These are phyloP conservation scores for Melanotus villosus DNA, from an alignment of 2,888 invertebrate genomes.

Conservation along the genomic window DNA sequence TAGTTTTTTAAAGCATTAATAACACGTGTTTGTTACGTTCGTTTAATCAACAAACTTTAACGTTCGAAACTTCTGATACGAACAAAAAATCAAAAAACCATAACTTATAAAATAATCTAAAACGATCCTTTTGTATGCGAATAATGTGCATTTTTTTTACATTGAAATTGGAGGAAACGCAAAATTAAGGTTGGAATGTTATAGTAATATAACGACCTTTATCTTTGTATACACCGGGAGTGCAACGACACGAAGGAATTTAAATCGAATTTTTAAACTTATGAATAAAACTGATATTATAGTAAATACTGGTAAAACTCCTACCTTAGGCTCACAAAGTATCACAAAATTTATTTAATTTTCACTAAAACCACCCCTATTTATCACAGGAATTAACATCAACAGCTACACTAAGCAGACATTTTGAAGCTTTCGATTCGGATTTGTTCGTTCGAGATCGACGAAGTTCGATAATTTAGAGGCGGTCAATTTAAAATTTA, in stretches of 20 bases:
- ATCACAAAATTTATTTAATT: conserved; percentile 7
- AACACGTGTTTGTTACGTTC: too few species aligned
- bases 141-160: too few species aligned
- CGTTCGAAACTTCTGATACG: too few species aligned
- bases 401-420: neutral
- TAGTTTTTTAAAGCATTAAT: too few species aligned
- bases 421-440: conserved; percentile 13
- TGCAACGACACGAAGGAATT: conserved; percentile 14
- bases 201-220: conserved; percentile 1
- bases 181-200: too few species aligned
- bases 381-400: neutral
- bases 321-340: conserved; percentile 1
- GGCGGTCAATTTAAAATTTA: conserved; percentile 2
- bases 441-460: neutral
- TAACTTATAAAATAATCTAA: too few species aligned
- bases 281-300: too few species aligned
- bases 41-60: too few species aligned
- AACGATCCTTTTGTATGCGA: too few species aligned
- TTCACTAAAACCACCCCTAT: neutral
- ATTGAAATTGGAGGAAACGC: too few species aligned
- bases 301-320: neutral
- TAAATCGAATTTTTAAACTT: conserved; percentile 3
- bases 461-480: neutral
- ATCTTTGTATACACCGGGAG: conserved; percentile 17
- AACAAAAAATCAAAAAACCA: too few species aligned